Evolutionary conservation across 2,797 vertebrate species (phyloP), one percentile per base, ranked within the genome.

Genomic region (Neosilurus mollespiculum): DNA sequence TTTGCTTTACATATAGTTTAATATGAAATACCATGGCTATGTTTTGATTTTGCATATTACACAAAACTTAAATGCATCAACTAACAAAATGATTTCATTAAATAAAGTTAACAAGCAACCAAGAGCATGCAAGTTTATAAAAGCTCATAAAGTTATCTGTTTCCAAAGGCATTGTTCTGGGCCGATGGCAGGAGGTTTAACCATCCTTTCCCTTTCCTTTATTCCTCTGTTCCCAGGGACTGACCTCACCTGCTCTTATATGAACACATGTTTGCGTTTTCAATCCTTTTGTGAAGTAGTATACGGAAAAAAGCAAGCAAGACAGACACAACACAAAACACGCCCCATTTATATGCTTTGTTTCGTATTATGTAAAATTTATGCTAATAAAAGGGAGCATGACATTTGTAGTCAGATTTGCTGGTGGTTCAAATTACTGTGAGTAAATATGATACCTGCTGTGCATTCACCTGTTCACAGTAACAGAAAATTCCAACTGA

Each of bases 261-360:
- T 78, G n/a, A 78, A 85, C 80, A 80, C 89, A 89, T 88, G 84
- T 91, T 92, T 91, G 87, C 78, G 37, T 43, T 43, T 43, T 6
- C 2, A 2, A 2, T 87, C 86, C 89, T 80, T 30, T 83, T 87
- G 72, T 75, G 64, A 0, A 43, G 83, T 85, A 79, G 87, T 87
- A 86, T 88, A 81, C 71, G 69, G 53, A 43, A 89, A 90, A 91
- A 88, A 76, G 81, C 73, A 20, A 78, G 10, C 80, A 58, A 77
- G 22, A 20, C 75, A 49, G 80, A 7, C 73, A 81, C 16, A 56
- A 77, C 80, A 73, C 59, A 8, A 84, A 65, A 78, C 9, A 65
- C 1, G 26, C 9, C 34, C 6, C 22, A 16, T 15, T 78, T 75
- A 34, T 18, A 34, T 22, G 20, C 58, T 75, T 34, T 20, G 54